These are phyloP conservation scores for Cheilosia variabilis DNA, from an alignment of 2,888 invertebrate species.

Conservation along the genomic window DNA sequence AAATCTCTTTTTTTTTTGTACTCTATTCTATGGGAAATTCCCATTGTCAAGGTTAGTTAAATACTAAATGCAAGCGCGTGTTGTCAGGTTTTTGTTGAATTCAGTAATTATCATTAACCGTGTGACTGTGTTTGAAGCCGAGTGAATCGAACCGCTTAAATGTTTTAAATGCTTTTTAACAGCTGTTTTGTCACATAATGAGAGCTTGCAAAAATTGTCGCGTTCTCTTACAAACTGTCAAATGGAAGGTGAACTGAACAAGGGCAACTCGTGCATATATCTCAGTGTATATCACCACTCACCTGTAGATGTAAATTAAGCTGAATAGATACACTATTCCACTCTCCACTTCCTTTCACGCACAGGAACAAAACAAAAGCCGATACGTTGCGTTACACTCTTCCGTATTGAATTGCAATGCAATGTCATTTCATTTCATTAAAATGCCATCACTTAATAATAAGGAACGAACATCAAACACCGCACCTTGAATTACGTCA, in stretches of 20 bases:
- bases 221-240: background rate
- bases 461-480: slow-evolving; percentile 8
- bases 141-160: too few species aligned
- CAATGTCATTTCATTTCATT: slow-evolving; percentile 36
- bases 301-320: background rate
- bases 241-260: background rate
- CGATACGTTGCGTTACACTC: background rate
- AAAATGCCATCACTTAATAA: slow-evolving; percentile 37
- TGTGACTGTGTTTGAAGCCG: too few species aligned
- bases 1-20: too few species aligned
- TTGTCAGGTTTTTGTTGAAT: too few species aligned
- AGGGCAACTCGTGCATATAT: background rate
- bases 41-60: too few species aligned
- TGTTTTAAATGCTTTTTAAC: too few species aligned
- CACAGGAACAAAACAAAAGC: background rate
- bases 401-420: slow-evolving; percentile 45
- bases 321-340: slow-evolving; percentile 21
- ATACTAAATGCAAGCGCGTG: too few species aligned
- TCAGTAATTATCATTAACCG: too few species aligned
- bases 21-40: too few species aligned
- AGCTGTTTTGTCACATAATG: too few species aligned
- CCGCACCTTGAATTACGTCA: slow-evolving; percentile 58
- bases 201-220: too few species aligned
- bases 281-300: background rate
- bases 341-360: slow-evolving; percentile 1